A percentile compares a stretch with the other conserved stretches of the same genome.
These are phyloP conservation scores for Caenorhabditis sulstoni DNA, from an alignment of 2,888 invertebrate species.

Conservation along the genomic window DNA sequence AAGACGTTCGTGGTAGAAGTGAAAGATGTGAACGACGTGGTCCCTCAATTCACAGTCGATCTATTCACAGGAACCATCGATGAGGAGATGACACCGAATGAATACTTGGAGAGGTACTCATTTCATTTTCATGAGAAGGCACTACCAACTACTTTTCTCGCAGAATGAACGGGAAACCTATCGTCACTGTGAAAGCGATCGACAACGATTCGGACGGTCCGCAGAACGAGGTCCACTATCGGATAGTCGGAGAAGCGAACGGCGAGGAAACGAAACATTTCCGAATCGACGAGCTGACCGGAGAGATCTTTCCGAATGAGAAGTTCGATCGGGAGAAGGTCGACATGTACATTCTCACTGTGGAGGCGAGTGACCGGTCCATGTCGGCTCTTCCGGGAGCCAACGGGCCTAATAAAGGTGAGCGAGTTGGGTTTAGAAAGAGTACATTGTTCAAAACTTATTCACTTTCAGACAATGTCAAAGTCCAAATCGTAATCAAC, in stretches of 20 bases:
- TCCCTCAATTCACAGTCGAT: slow-evolving; percentile 79
- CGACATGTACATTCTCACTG: slow-evolving; percentile 96
- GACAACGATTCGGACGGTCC: slow-evolving; percentile 76
- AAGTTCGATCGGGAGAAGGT: slow-evolving; percentile 93
- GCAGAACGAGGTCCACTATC: slow-evolving; percentile 75
- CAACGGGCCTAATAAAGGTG: slow-evolving; percentile 77
- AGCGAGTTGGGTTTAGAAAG: not conserved
- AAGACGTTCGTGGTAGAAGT: slow-evolving; percentile 94
- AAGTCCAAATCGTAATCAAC: slow-evolving; percentile 95
- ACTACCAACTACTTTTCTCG: slow-evolving; percentile 2
- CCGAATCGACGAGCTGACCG: slow-evolving; percentile 95
- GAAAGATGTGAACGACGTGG: slow-evolving; percentile 96
- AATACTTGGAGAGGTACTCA: slow-evolving; percentile 69
- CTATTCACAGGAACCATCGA: slow-evolving; percentile 78
- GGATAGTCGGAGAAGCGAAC: slow-evolving; percentile 74
- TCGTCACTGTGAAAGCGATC: slow-evolving; percentile 74
- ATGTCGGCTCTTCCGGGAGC: slow-evolving; percentile 87
- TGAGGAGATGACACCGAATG: slow-evolving; percentile 77
- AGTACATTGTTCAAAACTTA: not conserved
- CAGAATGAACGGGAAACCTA: slow-evolving; percentile 67
- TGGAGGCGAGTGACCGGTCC: slow-evolving; percentile 95
- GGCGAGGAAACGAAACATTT: slow-evolving; percentile 83
- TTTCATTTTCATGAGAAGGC: not conserved
- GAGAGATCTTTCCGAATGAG: slow-evolving; percentile 84
- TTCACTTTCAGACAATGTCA: slow-evolving; percentile 85